Base-by-base conservation (phyloP, 2,113 vertebrate genomes). In the Tetrax tetrax region DNA sequence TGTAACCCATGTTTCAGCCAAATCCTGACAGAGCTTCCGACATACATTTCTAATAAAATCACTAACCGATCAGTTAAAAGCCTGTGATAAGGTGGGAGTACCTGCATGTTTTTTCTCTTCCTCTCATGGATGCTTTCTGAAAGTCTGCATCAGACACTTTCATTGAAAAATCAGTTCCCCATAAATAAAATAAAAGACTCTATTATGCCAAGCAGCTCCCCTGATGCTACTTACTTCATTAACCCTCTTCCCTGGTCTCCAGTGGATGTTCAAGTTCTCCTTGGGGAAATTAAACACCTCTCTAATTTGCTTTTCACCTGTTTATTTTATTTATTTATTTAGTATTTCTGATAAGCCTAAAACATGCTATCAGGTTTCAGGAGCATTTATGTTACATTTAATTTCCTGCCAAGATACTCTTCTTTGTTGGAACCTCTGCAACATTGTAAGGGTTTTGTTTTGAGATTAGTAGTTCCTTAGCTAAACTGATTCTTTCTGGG, bases 111-210 rank as follows among this genome's bases (percentile, higher is more conserved):
- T 91, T 61, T 60, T n/a, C 31, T 47, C 27, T 82, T 87, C 35
- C 17, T 12, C 22, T 33, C 21, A 28, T 33, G 25, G 35, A 27
- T 60, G 60, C 27, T 84, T 94, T 95, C 53, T 93, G 35, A 64
- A 56, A 87, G 38, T 24, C 31, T 0, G 0, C 24, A 56, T 71
- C 37, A 87, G 56, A 78, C 3, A 38, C 38, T 88, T 75, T 59
- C 64, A 74, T 12, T 68, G 43, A 91, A 84, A 94, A 93, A 89
- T 84, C 60, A 71, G 43, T 35, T 87, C 33, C 33, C 27, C 54
- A 84, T 95, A 95, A 96, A 91, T 89, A 84, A 92, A 92, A 87
- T 59, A 78, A 80, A 95, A 80, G 83, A 45, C 56, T 82, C 12
- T 54, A 84, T 79, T 91, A 79, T 91, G 80, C 89, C 89, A 94